These are phyloP conservation scores for Cephus runcator DNA, from an alignment of 2,888 invertebrate genomes.

Conservation along the genomic window DNA sequence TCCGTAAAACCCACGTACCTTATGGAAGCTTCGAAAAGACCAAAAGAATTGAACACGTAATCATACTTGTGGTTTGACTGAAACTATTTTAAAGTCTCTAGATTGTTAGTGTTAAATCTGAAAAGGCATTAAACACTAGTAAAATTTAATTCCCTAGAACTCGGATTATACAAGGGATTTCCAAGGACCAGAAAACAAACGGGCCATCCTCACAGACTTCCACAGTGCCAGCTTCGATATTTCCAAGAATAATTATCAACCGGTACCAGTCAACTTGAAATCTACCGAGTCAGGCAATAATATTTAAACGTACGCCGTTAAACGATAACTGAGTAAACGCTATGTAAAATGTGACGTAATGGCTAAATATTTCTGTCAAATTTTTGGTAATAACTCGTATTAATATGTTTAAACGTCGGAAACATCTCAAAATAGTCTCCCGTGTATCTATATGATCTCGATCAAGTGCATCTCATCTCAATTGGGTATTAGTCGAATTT, in stretches of 20 bases:
- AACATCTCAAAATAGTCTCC: neutral
- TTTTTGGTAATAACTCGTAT: neutral
- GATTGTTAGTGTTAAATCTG: neutral
- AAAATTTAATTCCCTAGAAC: neutral
- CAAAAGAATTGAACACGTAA: neutral
- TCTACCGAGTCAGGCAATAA: neutral
- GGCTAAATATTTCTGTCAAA: neutral
- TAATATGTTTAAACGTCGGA: neutral
- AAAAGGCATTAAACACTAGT: neutral
- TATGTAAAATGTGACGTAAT: neutral
- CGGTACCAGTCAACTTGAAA: neutral
- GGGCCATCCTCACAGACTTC: neutral
- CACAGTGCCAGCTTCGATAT: neutral
- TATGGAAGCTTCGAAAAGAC: neutral
- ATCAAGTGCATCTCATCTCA: neutral
- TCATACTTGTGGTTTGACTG: neutral
- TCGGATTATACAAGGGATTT: neutral
- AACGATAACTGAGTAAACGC: neutral
- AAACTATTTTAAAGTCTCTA: neutral
- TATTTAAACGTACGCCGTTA: neutral
- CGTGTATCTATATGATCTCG: neutral
- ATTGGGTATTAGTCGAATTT: neutral
- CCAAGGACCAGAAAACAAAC: neutral
- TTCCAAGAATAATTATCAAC: neutral
- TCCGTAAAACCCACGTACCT: slow-evolving; percentile 18